phyloP scores from a whole-genome alignment of 2,797 vertebrate genomes.

The Schizopygopsis malacanthus region DNA sequence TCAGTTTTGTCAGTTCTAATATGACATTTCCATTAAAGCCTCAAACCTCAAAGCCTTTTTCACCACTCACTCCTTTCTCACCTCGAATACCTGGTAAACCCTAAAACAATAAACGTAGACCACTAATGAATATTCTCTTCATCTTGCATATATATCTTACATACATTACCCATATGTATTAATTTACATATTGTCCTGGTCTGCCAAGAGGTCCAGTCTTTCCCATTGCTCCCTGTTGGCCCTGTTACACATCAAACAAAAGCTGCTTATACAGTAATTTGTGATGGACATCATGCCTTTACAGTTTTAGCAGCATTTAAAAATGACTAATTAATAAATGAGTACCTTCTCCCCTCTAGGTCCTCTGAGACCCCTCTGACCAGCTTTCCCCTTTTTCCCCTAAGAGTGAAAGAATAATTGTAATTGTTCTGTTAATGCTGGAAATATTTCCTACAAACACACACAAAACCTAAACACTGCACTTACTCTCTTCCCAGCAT shows the following conservation, averaged over 20 bases:
- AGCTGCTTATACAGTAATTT: not conserved
- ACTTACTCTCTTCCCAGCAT: constrained; percentile 75
- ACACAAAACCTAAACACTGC: not conserved
- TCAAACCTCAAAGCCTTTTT: constrained; percentile 75
- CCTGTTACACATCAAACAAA: constrained; percentile 67
- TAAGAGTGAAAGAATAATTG: constrained; percentile 49
- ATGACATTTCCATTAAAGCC: constrained; percentile 16
- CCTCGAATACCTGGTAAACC: constrained; percentile 76
- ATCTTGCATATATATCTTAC: not conserved
- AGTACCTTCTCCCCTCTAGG: constrained; percentile 78
- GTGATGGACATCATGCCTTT: not conserved
- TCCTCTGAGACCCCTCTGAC: constrained; percentile 74
- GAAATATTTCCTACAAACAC: not conserved
- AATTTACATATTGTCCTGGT: constrained; percentile 79
- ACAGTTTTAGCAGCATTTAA: not conserved
- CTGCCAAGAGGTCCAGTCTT: constrained; percentile 73
- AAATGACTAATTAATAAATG: not conserved
- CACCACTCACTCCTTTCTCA: constrained; percentile 71
- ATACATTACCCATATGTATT: not conserved
- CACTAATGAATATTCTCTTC: not conserved
- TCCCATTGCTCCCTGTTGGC: constrained; percentile 71
- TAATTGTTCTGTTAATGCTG: not conserved
- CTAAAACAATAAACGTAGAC: constrained; percentile 62
- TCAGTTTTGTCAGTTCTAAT: constrained; percentile 5
- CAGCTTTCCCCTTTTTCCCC: constrained; percentile 82